Percentiles rank a stretch among this genome's conserved stretches.
phyloP scores from a whole-genome alignment of 2,888 invertebrate species.

The Andrena marginata region DNA sequence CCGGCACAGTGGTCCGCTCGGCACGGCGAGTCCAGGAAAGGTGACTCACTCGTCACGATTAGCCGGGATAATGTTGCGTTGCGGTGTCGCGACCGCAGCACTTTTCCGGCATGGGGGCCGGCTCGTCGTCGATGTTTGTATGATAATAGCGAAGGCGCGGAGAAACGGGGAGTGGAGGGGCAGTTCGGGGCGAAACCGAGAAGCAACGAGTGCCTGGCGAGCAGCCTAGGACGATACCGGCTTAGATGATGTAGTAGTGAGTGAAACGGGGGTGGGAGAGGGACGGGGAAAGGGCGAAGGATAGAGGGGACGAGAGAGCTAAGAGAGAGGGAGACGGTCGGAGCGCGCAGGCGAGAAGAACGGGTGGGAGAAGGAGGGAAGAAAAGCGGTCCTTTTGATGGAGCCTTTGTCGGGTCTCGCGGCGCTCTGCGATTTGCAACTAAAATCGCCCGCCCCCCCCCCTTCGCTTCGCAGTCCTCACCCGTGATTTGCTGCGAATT shows the following conservation, averaged over 20 bases:
- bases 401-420: conserved; percentile 83
- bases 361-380: conserved; percentile 56
- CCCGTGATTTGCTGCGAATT: conserved; percentile 83
- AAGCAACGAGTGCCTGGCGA: conserved; percentile 47
- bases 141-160: conserved; percentile 84
- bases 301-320: conserved; percentile 22
- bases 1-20: background rate
- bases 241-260: conserved; percentile 41
- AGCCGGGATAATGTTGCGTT: conserved; percentile 77
- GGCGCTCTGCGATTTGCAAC: conserved; percentile 85
- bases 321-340: conserved; percentile 6
- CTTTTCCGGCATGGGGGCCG: conserved; percentile 80
- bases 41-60: conserved; percentile 72
- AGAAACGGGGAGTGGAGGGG: conserved; percentile 74
- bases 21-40: conserved; percentile 27
- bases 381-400: conserved; percentile 81
- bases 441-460: conserved; percentile 84
- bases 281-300: conserved; percentile 42
- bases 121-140: conserved; percentile 83
- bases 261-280: conserved; percentile 53
- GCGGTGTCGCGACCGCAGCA: conserved; percentile 76
- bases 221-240: conserved; percentile 43
- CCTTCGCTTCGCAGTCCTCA: conserved; percentile 66
- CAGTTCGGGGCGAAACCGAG: conserved; percentile 62
- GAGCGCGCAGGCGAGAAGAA: conserved; percentile 24